Percentiles rank a stretch among this genome's conserved stretches.
Evolutionary conservation across 1,140 invertebrate genomes (phyloP).

Genomic region (Drosophila bipectinata): DNA sequence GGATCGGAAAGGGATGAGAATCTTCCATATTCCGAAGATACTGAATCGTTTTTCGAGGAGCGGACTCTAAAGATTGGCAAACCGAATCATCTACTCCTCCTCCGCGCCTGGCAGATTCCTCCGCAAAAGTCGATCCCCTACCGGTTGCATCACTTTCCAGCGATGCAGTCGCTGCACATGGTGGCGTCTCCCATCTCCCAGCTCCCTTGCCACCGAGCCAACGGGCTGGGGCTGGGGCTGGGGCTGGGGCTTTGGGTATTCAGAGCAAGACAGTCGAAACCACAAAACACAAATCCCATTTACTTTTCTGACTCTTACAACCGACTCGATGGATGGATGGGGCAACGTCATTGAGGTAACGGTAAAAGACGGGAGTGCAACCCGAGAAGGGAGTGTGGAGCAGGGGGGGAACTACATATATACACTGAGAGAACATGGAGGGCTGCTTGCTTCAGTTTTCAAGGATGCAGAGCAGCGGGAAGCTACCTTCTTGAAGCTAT

Average conservation of each 20-base stretch:
- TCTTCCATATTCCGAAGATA: too few species aligned
- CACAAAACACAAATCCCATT: slow-evolving; percentile 42
- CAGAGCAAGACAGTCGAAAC: slow-evolving; percentile 69
- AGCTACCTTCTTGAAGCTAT: background rate
- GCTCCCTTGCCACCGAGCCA: too few species aligned
- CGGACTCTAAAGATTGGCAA: too few species aligned
- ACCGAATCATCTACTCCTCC: too few species aligned
- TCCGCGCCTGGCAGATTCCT: slow-evolving; percentile 38
- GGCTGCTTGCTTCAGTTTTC: too few species aligned
- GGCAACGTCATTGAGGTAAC: slow-evolving; percentile 53
- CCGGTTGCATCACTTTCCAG: slow-evolving; percentile 37
- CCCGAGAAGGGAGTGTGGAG: slow-evolving; percentile 21
- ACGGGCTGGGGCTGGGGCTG: too few species aligned
- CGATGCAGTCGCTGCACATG: slow-evolving; percentile 52
- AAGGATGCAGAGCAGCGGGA: background rate
- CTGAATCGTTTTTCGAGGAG: too few species aligned
- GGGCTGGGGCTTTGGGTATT: slow-evolving; percentile 46
- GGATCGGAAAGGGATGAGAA: too few species aligned
- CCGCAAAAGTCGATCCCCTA: background rate
- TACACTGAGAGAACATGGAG: background rate
- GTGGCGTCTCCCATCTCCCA: slow-evolving; percentile 7
- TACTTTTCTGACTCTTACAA: slow-evolving; percentile 31
- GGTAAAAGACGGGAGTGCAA: slow-evolving; percentile 40
- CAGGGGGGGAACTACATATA: background rate
- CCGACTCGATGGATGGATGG: slow-evolving; percentile 30